Evolutionary conservation across 2,113 vertebrate species (phyloP).

Genomic region (Psettodes erumei): DNA sequence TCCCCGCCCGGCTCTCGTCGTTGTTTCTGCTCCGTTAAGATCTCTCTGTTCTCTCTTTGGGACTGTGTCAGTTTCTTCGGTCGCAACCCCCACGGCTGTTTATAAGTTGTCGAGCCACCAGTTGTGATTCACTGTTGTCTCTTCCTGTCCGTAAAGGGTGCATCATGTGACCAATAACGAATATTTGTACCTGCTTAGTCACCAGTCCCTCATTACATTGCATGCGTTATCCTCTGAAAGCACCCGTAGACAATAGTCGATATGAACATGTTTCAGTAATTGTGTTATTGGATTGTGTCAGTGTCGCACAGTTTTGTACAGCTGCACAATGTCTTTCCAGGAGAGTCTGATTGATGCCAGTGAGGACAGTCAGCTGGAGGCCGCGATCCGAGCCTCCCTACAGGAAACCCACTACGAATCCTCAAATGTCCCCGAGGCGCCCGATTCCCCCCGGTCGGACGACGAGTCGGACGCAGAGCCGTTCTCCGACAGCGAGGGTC

Average conservation of each 20-base stretch:
- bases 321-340: slow-evolving; percentile 76
- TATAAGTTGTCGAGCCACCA: neutral
- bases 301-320: slow-evolving; percentile 33
- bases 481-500: slow-evolving; percentile 97
- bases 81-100: neutral
- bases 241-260: neutral
- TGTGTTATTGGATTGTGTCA: slow-evolving; percentile 14
- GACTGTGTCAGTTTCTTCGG: slow-evolving; percentile 13
- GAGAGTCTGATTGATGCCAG: slow-evolving; percentile 99
- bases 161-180: neutral
- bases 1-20: slow-evolving; percentile 8
- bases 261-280: neutral
- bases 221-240: neutral
- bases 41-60: neutral
- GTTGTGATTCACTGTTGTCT: neutral
- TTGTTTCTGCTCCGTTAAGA: slow-evolving; percentile 8
- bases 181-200: neutral
- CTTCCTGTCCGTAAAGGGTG: neutral
- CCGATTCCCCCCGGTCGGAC: slow-evolving; percentile 90
- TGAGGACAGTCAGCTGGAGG: slow-evolving; percentile 99
- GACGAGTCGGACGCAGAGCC: slow-evolving; percentile 97
- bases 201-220: neutral
- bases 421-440: slow-evolving; percentile 86
- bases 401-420: slow-evolving; percentile 99
- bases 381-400: slow-evolving; percentile 95